Base-by-base conservation (phyloP, 2,797 vertebrate species). In the Lepidocolaptes lacrymiger region DNA sequence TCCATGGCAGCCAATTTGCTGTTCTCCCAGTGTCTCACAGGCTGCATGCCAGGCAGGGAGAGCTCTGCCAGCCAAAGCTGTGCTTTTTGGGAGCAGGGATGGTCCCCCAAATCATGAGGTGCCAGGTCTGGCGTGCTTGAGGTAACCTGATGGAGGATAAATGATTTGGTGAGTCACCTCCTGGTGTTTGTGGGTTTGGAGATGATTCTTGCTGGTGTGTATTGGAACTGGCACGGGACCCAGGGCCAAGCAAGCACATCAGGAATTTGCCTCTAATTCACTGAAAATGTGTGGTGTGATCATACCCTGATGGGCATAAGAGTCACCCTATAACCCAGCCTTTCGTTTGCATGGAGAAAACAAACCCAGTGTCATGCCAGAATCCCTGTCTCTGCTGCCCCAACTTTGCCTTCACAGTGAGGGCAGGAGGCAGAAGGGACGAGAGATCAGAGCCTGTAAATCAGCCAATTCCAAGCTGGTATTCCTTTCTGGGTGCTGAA, bases 401-500 rank as follows among this genome's bases (percentile, higher is more conserved):
- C 49, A 48, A 34, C 16, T 52, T 84, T 59, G 28, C 30, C 30
- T 54, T 74, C 79, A 34, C 28, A 37, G 15, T 23, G 75, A 68
- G 58, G 28, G 26, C 23, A 34, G 52, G 28, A 71, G 9, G 3
- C 0, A 0, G 19, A 48, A 74, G 36, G 49, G 49, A 73, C 68
- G 48, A 34, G 44, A 58, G 34, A n/a, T n/a, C 23, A 82, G 74
- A 85, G 34, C 26, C 28, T 76, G 51, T 49, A 54, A 48, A 78
- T 48, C 49, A 69, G 55, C 32, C n/a, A n/a, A n/a, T n/a, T n/a
- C n/a, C n/a, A n/a, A 49, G 58, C 55, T 18, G 12, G 8, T 63
- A 64, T 54, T 87, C 54, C 41, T 61, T 84, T 87, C 85, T 75
- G 58, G 58, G 30, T 78, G 26, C 49, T 73, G 79, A 94, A 91